Evolutionary conservation across 2,797 vertebrate species (phyloP).

Genomic region (Chelmon rostratus): DNA sequence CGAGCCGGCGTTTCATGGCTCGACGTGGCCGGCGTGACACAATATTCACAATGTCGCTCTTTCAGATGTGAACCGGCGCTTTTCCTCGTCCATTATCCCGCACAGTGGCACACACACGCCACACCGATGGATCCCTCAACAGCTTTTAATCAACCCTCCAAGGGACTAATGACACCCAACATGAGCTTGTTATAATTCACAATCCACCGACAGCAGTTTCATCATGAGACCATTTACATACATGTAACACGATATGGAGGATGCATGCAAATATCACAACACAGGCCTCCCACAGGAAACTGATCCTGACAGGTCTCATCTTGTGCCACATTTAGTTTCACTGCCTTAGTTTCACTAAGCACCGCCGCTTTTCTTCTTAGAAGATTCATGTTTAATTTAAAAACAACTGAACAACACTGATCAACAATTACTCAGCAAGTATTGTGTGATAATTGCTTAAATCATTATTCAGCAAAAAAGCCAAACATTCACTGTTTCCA

Average conservation of each 20-base stretch:
- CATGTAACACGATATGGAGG: too few species aligned
- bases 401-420: too few species aligned
- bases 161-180: constrained; percentile 25
- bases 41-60: constrained; percentile 3
- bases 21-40: constrained; percentile 24
- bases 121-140: constrained; percentile 21
- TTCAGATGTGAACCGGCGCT: constrained; percentile 48
- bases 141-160: constrained; percentile 34
- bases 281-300: neutral
- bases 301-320: neutral
- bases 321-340: neutral
- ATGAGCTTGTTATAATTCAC: constrained; percentile 3
- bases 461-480: too few species aligned
- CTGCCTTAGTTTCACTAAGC: neutral
- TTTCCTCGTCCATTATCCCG: constrained; percentile 20
- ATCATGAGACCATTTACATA: neutral
- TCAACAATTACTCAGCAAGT: too few species aligned
- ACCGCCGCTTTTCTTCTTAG: neutral
- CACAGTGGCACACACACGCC: constrained; percentile 7
- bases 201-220: neutral
- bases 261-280: neutral
- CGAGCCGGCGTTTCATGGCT: constrained; percentile 46
- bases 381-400: neutral
- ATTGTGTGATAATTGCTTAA: too few species aligned
- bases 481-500: too few species aligned